phyloP scores from a whole-genome alignment of 92 coral and sea anemone species.

The Isaurus tuberculatus region DNA sequence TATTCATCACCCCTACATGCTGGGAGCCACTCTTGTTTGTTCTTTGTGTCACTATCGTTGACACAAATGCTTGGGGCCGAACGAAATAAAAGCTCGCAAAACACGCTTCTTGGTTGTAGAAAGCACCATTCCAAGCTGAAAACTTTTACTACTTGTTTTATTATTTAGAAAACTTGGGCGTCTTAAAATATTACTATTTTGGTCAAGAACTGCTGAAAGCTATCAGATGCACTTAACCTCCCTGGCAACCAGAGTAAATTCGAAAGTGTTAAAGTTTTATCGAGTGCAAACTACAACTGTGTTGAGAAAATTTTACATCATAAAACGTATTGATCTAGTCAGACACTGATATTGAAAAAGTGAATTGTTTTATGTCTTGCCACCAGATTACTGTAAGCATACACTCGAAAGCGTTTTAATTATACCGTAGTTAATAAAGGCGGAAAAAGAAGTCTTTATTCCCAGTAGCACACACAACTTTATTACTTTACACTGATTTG shows the following conservation, averaged over 20 bases:
- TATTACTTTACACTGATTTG: conserved; percentile 48
- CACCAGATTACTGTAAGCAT: conserved; percentile 48
- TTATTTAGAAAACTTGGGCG: background rate
- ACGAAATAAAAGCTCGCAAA: conserved; percentile 81
- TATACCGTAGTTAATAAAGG: conserved; percentile 41
- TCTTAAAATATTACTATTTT: background rate
- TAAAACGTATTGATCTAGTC: conserved; percentile 26
- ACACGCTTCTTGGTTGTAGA: conserved; percentile 71
- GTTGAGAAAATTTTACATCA: conserved; percentile 42
- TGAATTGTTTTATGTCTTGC: conserved; percentile 33
- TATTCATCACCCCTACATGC: conserved; percentile 65
- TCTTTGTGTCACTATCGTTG: conserved; percentile 70
- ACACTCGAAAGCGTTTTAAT: conserved; percentile 45
- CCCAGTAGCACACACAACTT: conserved; percentile 4
- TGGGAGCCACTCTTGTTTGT: conserved; percentile 61
- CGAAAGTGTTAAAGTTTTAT: conserved; percentile 38
- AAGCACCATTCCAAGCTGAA: conserved; percentile 62
- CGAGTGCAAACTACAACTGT: conserved; percentile 37
- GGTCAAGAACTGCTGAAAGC: background rate
- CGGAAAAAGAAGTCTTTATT: conserved; percentile 30
- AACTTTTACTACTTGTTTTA: background rate
- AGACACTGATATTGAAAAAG: conserved; percentile 29
- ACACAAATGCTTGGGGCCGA: conserved; percentile 71
- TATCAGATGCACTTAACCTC: background rate
- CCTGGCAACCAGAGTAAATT: conserved; percentile 26